Base-by-base conservation (phyloP, 2,888 invertebrate species). In the Dione vanillae region DNA sequence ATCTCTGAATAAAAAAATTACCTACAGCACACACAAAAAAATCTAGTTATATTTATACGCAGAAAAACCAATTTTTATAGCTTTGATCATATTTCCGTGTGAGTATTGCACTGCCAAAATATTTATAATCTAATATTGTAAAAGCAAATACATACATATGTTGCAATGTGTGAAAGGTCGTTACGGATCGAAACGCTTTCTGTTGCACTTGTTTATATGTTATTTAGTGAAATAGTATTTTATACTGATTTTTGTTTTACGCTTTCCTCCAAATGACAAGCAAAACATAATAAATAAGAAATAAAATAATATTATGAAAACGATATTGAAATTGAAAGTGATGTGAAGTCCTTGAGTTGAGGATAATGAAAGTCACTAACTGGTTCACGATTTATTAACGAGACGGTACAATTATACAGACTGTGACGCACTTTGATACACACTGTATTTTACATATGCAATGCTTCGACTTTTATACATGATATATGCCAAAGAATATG, bases 161-260 rank as follows among this genome's bases (percentile, higher is more conserved):
- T 64, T 49, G 19, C 64, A 64, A 12, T 19, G 47, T 62, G 47
- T 47, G 62, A 43, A 43, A 64, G 47, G 37, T 49, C 64, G 49
- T 49, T 64, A 64, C 35, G 1, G 9, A 14, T 12, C n/a, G 54
- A 27, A 20, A 8, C 20, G 40, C 20, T 19, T 43, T 41, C 12
- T 3, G 43, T 43, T 59, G 59, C 20, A 14, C 41, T 43, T 59
- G 43, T 43, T 43, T 14, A 59, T 27, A 12, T 14, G 41, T 19
- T 14, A 43, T 59, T 14, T 19, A 43, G 12, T 14, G 14, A 12
- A 43, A 43, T 43, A 43, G 27, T 14, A 16, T 54, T 54, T 2
- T 43, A 41, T 40, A 10, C 40, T 58, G 37, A 9, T 47, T 16
- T 47, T 47, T 47, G n/a, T 47, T 47, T 19, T 10, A 11, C 10